Conservation (phyloP, 2,797 vertebrate genomes). For the Streptopelia turtur region DNA sequence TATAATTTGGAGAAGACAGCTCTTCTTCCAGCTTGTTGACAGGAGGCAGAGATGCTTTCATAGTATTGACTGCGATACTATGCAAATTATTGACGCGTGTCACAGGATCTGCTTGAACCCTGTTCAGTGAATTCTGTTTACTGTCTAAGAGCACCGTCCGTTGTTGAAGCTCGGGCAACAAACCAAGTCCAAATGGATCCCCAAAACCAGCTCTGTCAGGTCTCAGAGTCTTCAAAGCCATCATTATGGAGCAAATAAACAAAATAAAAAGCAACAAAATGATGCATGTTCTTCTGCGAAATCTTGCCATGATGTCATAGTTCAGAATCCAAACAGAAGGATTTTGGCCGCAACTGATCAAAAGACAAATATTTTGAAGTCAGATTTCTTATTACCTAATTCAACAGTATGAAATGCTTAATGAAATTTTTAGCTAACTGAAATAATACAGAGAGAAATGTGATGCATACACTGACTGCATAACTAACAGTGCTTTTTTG, state of each 20-base stretch:
- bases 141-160: conserved; percentile 50
- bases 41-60: conserved; percentile 64
- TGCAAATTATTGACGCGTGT: conserved; percentile 54
- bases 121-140: conserved; percentile 47
- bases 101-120: conserved; percentile 52
- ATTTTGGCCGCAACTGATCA: conserved; percentile 63
- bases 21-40: conserved; percentile 74
- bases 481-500: not conserved
- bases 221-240: conserved; percentile 87
- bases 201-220: conserved; percentile 83
- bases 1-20: conserved; percentile 89
- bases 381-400: conserved; percentile 8
- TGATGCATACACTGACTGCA: accelerated
- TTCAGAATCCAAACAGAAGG: conserved; percentile 70
- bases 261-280: conserved; percentile 84
- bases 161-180: conserved; percentile 78
- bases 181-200: conserved; percentile 79
- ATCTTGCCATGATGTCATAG: conserved; percentile 91
- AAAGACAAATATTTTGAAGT: conserved; percentile 59
- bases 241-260: conserved; percentile 86
- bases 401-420: not conserved
- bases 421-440: not conserved
- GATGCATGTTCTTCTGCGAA: conserved; percentile 89
- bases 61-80: conserved; percentile 24
- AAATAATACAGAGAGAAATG: not conserved